A percentile compares a stretch with the other conserved stretches of the same genome.
phyloP scores from a whole-genome alignment of 1,140 invertebrate genomes.

The Psix sp. region DNA sequence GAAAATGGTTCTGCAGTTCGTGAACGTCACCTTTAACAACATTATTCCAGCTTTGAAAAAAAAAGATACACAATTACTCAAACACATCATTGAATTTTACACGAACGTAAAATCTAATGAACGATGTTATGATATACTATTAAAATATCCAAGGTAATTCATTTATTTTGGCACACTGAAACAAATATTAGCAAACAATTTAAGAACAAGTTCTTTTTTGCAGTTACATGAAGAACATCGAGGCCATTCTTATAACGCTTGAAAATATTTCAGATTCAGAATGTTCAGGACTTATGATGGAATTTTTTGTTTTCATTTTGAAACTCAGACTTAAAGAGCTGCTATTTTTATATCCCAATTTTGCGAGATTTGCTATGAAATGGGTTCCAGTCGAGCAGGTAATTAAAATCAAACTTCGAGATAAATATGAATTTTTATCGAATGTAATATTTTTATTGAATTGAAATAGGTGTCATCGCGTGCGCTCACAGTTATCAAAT shows the following conservation, averaged over 20 bases:
- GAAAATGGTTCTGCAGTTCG: slow-evolving; percentile 76
- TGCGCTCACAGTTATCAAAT: slow-evolving; percentile 70
- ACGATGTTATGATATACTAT: slow-evolving; percentile 56
- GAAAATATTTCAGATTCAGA: slow-evolving; percentile 70
- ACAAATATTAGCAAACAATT: neutral
- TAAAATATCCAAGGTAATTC: slow-evolving; percentile 55
- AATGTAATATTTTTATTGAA: slow-evolving; percentile 16
- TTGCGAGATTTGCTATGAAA: slow-evolving; percentile 72
- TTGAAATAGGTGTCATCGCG: slow-evolving; percentile 66
- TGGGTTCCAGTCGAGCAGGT: slow-evolving; percentile 75
- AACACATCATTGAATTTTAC: slow-evolving; percentile 79
- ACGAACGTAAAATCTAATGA: slow-evolving; percentile 75
- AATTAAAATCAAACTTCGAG: slow-evolving; percentile 15
- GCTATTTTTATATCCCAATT: slow-evolving; percentile 68
- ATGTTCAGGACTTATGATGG: slow-evolving; percentile 75
- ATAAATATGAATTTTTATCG: neutral
- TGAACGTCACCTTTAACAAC: slow-evolving; percentile 75
- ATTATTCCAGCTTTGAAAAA: slow-evolving; percentile 74
- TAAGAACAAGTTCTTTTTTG: slow-evolving; percentile 21
- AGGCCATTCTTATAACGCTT: slow-evolving; percentile 63
- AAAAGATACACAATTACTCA: slow-evolving; percentile 74
- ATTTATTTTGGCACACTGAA: neutral
- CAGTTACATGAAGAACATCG: slow-evolving; percentile 66
- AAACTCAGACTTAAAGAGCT: slow-evolving; percentile 71
- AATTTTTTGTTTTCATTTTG: slow-evolving; percentile 77